phyloP scores from a whole-genome alignment of 2,888 invertebrate species.

The Lordiphosa andalusiaca region DNA sequence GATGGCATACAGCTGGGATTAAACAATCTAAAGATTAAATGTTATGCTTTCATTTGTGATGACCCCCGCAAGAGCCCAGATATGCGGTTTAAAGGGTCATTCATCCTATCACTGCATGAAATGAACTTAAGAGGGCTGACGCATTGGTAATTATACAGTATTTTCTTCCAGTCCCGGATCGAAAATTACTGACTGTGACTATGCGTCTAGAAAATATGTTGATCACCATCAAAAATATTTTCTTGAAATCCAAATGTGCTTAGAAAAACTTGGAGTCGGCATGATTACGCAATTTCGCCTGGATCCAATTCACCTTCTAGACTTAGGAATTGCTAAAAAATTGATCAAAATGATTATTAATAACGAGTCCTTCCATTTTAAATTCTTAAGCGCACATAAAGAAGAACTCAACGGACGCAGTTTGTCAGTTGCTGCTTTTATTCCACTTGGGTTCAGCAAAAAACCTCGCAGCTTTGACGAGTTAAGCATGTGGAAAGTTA shows the following conservation, averaged over 20 bases:
- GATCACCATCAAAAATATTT: conserved; percentile 3
- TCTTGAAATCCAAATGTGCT: not conserved
- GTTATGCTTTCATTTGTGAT: conserved; percentile 2
- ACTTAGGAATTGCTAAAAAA: conserved; percentile 2
- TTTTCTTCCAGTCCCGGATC: not conserved
- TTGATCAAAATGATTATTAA: not conserved
- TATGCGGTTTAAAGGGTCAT: conserved; percentile 3
- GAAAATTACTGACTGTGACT: not conserved
- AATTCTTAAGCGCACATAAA: not conserved
- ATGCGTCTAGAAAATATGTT: not conserved
- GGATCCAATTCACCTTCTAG: conserved; percentile 8
- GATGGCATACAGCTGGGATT: not conserved
- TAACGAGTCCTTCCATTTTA: not conserved
- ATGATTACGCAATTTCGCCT: conserved; percentile 2
- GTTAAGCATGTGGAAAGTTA: conserved; percentile 3
- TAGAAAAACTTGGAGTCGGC: not conserved
- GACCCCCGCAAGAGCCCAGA: conserved; percentile 1
- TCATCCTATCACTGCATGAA: conserved; percentile 7
- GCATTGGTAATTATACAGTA: not conserved
- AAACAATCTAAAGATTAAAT: no score
- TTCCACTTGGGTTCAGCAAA: conserved; percentile 8
- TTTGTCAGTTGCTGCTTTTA: not conserved
- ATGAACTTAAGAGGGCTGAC: conserved; percentile 3
- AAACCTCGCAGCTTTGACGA: conserved; percentile 3
- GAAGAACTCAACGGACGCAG: not conserved